Conservation (phyloP, 2,797 vertebrate species). For the Sebastes itinus region DNA sequence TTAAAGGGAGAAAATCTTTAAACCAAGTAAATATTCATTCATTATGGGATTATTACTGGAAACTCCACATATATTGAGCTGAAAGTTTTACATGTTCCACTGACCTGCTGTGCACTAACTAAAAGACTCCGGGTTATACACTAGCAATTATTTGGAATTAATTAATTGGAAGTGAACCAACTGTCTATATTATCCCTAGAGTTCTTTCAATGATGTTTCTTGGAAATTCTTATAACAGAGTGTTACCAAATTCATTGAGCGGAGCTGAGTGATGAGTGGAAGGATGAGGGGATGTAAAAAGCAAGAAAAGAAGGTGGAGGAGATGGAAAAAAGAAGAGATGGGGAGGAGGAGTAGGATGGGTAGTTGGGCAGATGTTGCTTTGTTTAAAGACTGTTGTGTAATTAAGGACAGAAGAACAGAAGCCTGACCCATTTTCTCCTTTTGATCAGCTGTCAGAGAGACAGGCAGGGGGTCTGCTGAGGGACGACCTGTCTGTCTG, state of each 20-base stretch:
- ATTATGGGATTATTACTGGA: background rate
- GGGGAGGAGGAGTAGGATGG: slow-evolving; percentile 44
- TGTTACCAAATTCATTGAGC: background rate
- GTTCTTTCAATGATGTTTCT: background rate
- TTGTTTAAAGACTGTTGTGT: slow-evolving; percentile 91
- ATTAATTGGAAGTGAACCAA: background rate
- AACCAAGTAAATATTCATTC: background rate
- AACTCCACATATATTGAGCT: background rate
- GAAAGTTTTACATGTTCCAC: background rate
- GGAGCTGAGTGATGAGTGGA: background rate
- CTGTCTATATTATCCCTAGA: background rate
- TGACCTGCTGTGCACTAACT: background rate
- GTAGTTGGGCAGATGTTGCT: slow-evolving; percentile 90
- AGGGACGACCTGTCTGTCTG: slow-evolving; percentile 31
- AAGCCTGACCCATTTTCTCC: slow-evolving; percentile 90
- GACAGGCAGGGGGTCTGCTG: slow-evolving; percentile 80
- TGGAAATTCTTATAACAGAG: background rate
- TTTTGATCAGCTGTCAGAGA: slow-evolving; percentile 91
- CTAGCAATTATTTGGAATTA: background rate
- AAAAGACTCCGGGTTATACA: background rate
- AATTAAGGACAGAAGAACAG: slow-evolving; percentile 89
- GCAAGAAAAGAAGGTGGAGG: slow-evolving; percentile 16
- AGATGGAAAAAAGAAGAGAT: background rate
- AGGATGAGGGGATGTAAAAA: slow-evolving; percentile 3
- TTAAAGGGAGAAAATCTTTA: background rate